Base-by-base conservation (phyloP, 2,888 invertebrate species). In the Suillia variegata region DNA sequence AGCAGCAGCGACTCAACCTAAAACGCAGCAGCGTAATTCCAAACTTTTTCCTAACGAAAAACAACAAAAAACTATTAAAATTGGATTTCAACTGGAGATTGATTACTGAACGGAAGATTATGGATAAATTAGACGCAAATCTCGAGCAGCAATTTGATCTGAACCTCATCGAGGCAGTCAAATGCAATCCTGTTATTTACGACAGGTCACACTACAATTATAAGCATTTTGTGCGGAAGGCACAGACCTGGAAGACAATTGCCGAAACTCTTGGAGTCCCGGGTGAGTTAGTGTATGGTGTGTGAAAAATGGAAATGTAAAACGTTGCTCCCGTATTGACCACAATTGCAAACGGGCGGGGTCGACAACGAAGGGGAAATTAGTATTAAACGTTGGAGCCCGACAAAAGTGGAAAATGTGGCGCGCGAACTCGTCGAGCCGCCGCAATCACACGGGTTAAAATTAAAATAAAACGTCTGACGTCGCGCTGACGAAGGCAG, bases 141-240 rank as follows among this genome's bases (percentile, higher is more conserved):
- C 62, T 78, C 66, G 80, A 78, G 66, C 78, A 78, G 64, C 79
- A 80, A 67, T 78, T 78, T 65, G 78, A 78, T 73, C 70, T 78
- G 60, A 79, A 76, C 67, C 68, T 78, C 20, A 78, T 78, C 57
- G 78, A 78, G 63, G 80, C 80, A 20, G 78, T 78, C 24, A 78
- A 80, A 70, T 69, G 75, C 66, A 80, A 78, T 71, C 78, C 80
- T 58, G 80, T 78, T 57, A 78, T 78, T 61, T 78, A 78, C 63
- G 78, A 78, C 68, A 76, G 78, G 17, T 80, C 78, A 5, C 78
- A 78, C 64, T 80, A 78, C 62, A 78, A 78, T 64, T 78, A 78
- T 61, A 78, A 78, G 58, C 78, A 78, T 64, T 78, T 78, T 63
- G 78, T 78, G 54, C 71, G 78, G 52, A 78, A 78, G 67, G 78